A percentile compares a stretch with the other conserved stretches of the same genome.
Conservation (phyloP, 2,113 vertebrate species). For the Nipponia nippon region DNA sequence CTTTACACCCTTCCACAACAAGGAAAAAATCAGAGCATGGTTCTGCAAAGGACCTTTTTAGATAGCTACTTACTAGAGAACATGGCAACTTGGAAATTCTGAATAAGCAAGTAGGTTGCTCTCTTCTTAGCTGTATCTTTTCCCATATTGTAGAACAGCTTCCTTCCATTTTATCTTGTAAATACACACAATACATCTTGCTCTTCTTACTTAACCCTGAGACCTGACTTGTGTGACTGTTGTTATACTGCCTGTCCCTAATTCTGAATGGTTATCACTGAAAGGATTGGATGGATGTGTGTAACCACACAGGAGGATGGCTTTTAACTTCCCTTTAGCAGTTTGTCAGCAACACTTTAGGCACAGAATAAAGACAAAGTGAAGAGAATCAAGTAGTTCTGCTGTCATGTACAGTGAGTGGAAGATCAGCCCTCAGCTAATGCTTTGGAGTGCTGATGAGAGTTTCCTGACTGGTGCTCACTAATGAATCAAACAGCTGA, state of each 20-base stretch:
- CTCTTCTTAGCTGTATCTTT: background rate
- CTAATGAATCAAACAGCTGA: background rate
- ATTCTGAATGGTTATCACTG: background rate
- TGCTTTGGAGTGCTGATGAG: background rate
- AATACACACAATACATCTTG: background rate
- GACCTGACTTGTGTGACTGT: background rate
- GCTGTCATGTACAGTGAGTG: background rate
- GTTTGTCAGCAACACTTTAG: background rate
- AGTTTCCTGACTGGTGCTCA: background rate
- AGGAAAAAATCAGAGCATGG: background rate
- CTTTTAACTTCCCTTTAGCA: background rate
- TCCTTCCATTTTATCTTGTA: background rate
- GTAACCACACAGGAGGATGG: fast-evolving
- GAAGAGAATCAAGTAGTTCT: background rate
- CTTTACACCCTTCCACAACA: background rate
- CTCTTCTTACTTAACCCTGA: background rate
- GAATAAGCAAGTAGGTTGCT: background rate
- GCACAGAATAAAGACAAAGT: background rate
- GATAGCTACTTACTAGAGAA: background rate
- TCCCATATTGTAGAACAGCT: background rate
- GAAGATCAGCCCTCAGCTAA: background rate
- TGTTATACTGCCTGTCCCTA: background rate
- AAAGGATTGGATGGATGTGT: background rate
- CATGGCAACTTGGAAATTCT: background rate
- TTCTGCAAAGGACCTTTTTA: background rate